phyloP scores from a whole-genome alignment of 2,113 vertebrate species.

The Pluvianellus socialis region DNA sequence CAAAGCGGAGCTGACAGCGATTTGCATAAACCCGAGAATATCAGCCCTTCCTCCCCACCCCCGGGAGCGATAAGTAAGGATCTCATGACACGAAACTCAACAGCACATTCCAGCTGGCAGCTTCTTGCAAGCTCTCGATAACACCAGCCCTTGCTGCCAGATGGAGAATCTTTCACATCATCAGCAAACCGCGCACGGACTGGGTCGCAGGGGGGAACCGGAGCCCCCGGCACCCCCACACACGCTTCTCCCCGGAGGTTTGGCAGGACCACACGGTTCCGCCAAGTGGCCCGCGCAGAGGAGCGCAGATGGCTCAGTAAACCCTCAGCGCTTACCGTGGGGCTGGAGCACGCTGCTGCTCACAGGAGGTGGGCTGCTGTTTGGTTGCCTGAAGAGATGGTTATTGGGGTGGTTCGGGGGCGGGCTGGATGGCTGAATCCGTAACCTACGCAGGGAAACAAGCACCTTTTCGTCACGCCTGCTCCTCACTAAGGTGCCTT shows the following conservation, averaged over 20 bases:
- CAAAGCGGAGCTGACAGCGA: not conserved
- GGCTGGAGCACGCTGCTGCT: constrained; percentile 86
- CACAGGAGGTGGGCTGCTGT: constrained; percentile 90
- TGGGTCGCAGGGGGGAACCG: accelerated
- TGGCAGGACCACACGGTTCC: accelerated
- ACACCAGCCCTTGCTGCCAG: constrained; percentile 17
- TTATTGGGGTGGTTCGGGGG: constrained; percentile 96
- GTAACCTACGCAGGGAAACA: constrained; percentile 82
- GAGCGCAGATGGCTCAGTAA: not conserved
- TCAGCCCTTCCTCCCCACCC: constrained; percentile 17
- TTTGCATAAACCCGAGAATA: not conserved
- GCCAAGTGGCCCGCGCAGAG: not conserved
- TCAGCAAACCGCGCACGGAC: not conserved
- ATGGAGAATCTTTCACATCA: constrained; percentile 18
- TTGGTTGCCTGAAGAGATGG: constrained; percentile 94
- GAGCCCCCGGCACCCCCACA: not conserved
- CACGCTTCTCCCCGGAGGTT: not conserved
- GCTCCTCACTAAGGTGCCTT: not conserved
- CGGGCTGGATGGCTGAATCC: constrained; percentile 95
- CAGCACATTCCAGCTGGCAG: constrained; percentile 51
- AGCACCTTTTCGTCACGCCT: not conserved
- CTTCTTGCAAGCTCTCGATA: not conserved
- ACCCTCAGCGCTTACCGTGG: constrained; percentile 79
- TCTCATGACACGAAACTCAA: constrained; percentile 23
- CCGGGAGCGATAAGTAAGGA: not conserved